Base-by-base conservation (phyloP, 2,797 vertebrate species). In the Mormyrus hasselquistii region DNA sequence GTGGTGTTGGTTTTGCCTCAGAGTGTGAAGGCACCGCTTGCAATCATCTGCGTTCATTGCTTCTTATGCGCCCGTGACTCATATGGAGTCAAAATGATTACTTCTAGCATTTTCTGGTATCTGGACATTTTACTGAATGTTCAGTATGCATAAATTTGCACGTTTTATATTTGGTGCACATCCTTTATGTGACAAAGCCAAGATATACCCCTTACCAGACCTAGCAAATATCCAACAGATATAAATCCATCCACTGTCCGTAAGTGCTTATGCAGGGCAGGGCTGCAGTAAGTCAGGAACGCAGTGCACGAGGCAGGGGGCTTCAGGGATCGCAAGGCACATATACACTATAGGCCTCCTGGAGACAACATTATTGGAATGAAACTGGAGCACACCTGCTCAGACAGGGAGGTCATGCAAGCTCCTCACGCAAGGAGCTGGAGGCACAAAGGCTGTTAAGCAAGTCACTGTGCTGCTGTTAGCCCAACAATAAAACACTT, bases 131-230 rank as follows among this genome's bases (percentile, higher is more conserved):
- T 22, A 50, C 49, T 87, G 34, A 16, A 38, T 76, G 87, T 79
- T 79, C 73, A 41, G 38, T 79, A 79, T 79, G 38, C 73, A 79
- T 79, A 79, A 79, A 79, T 79, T 79, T 41, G 38, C 73, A 79
- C 73, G 0, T 41, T 79, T 79, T 79, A 44, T 12, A 79, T 79
- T 79, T 44, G 38, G 7, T n/a, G 73, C 34, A 19, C 38, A 79
- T 79, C 69, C n/a, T 76, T 38, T 76, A 19, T 79, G 73, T 79
- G 44, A 44, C 16, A n/a, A 44, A 79, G 73, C 34, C 38, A 41
- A 44, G 16, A 79, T 44, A n/a, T 44, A 1, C 73, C 38, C 16
- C 73, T 76, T 44, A n/a, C 16, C 73, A 73, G 25, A 41, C 41
- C 73, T 79, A 44, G 16, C 73, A 41, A n/a, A 38, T 7, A n/a